phyloP scores from a whole-genome alignment of 2,797 vertebrate genomes.

The Halcyon badia region DNA sequence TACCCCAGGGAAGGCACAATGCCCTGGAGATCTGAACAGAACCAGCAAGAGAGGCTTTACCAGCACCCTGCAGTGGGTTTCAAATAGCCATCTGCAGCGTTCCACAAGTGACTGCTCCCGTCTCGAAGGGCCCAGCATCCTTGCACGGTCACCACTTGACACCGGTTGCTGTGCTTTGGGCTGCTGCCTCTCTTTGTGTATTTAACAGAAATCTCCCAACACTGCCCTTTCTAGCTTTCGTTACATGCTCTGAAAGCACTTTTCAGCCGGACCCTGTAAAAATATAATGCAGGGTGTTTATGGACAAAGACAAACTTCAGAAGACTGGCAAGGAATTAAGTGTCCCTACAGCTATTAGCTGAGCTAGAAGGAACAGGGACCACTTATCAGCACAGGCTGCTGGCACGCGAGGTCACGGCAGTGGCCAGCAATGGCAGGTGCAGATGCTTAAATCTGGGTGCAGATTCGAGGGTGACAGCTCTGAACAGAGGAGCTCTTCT shows the following conservation, averaged over 20 bases:
- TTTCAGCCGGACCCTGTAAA: neutral
- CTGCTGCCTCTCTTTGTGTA: neutral
- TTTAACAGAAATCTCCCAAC: neutral
- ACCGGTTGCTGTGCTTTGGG: neutral
- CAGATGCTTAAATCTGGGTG: neutral
- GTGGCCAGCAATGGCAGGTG: conserved; percentile 56
- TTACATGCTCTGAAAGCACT: neutral
- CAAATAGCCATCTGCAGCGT: neutral
- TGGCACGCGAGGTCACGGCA: conserved; percentile 25
- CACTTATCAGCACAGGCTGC: neutral
- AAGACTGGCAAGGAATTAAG: conserved; percentile 8
- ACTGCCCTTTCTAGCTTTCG: neutral
- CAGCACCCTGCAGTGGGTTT: neutral
- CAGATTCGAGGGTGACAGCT: neutral
- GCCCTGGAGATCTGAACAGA: neutral
- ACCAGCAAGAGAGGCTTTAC: neutral
- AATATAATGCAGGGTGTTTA: neutral
- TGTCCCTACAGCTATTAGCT: neutral
- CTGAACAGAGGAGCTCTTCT: conserved; percentile 51
- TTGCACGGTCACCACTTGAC: neutral
- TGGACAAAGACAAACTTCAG: conserved; percentile 36
- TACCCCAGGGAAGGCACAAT: neutral
- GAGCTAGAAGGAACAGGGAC: conserved; percentile 32
- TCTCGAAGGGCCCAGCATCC: neutral
- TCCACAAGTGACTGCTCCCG: neutral